Evolutionary conservation across 2,888 invertebrate species (phyloP).

Genomic region (Adelognathus sp.): DNA sequence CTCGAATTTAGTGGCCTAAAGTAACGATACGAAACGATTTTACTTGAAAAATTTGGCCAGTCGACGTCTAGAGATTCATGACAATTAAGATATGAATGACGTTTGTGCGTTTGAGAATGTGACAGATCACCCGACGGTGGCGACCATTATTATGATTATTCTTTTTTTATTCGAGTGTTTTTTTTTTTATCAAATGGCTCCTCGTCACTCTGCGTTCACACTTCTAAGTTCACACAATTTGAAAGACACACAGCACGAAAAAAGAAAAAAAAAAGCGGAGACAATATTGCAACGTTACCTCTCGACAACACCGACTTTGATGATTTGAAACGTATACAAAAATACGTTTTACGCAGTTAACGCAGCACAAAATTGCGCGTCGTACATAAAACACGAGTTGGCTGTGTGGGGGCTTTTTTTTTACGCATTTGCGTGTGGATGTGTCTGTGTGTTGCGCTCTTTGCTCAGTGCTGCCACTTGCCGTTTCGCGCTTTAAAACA

Average conservation of each 20-base stretch:
- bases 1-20: slow-evolving; percentile 67
- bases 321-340: slow-evolving; percentile 61
- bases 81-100: slow-evolving; percentile 60
- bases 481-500: slow-evolving; percentile 48
- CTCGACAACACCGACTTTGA: slow-evolving; percentile 50
- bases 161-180: slow-evolving; percentile 48
- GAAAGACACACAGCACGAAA: neutral
- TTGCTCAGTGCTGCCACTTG: slow-evolving; percentile 74
- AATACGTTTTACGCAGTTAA: slow-evolving; percentile 75
- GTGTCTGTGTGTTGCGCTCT: slow-evolving; percentile 41
- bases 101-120: too few species aligned
- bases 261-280: slow-evolving; percentile 1
- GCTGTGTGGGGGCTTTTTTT: slow-evolving; percentile 57
- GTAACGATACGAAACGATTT: too few species aligned
- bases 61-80: slow-evolving; percentile 63
- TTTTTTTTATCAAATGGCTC: slow-evolving; percentile 43
- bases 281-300: slow-evolving; percentile 65
- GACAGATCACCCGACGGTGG: slow-evolving; percentile 71
- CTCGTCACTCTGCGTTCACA: slow-evolving; percentile 1
- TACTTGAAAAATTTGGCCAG: slow-evolving; percentile 66
- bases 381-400: slow-evolving; percentile 71
- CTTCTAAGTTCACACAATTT: neutral
- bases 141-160: slow-evolving; percentile 74
- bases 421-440: too few species aligned
- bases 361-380: slow-evolving; percentile 72